Evolutionary conservation across 2,888 invertebrate genomes (phyloP), one percentile per base, ranked within the genome.

Genomic region (Spialia ferax): DNA sequence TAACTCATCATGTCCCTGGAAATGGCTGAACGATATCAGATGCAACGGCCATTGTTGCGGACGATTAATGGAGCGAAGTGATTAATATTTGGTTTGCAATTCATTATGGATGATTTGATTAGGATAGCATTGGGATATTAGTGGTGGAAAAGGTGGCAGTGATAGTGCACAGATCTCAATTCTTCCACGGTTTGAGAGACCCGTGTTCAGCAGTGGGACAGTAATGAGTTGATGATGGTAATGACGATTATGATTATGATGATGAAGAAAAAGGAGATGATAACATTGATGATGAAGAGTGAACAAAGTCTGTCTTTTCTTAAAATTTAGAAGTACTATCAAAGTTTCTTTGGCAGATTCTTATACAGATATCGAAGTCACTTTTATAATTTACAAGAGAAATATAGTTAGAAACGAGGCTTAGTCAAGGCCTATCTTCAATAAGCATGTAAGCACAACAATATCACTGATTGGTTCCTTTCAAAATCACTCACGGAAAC

Each of bases 1-100:
- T 80, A 80, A 75, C 75, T 71, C 75, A 76, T 79, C 79, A 78
- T 78, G 78, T 78, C 23, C 13, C 35, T 52, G 52, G 23, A 23
- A 45, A 45, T 45, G 18, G 35, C 22, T 48, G 1, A 56, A 22
- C 57, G 64, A 26, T 65, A 59, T 59, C 59, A 23, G 65, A 57
- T 64, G 56, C 22, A 23, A 57, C 38, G 50, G 57, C 59, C 48
- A 50, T 60, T 66, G 65, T 59, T 52, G 42, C 29, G 50, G 13
- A 18, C 64, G 35, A 59, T 54, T 66, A 60, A 66, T 60, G 59
- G 42, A 10, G 26, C 59, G n/a, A 29, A 26, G n/a, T 54, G 59
- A 66, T 66, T 66, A 45, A 45, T 45, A 45, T 45, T 45, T 45
- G 42, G 42, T 8, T 45, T 5, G 18, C 8, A 18, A 18, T 45